phyloP scores from a whole-genome alignment of 2,888 invertebrate genomes.

The Entomobrya multifasciata region DNA sequence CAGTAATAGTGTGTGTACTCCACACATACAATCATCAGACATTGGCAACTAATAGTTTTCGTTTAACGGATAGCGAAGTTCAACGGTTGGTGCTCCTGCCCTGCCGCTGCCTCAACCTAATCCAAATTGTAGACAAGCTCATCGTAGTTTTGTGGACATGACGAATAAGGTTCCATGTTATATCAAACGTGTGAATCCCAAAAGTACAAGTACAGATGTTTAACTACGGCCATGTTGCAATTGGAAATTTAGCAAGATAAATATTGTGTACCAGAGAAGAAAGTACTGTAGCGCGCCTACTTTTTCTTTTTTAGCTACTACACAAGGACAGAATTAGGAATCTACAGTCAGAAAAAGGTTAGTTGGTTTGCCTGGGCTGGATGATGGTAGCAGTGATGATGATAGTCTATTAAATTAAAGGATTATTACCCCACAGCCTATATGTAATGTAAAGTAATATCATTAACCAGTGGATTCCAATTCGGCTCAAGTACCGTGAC shows the following conservation, averaged over 20 bases:
- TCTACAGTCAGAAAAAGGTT: slow-evolving; percentile 10
- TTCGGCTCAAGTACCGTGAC: slow-evolving; percentile 64
- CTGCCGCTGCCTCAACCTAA: slow-evolving; percentile 2
- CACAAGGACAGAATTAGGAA: not conserved
- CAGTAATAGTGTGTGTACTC: not conserved
- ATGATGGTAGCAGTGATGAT: slow-evolving; percentile 55
- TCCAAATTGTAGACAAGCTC: slow-evolving; percentile 11
- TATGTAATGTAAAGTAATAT: slow-evolving; percentile 62
- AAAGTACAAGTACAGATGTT: slow-evolving; percentile 47
- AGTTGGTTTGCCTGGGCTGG: not conserved
- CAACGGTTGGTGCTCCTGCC: no score
- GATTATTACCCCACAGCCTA: slow-evolving; percentile 63
- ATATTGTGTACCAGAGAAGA: no score
- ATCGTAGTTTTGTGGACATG: slow-evolving; percentile 4
- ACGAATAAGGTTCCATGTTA: slow-evolving; percentile 25
- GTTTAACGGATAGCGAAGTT: slow-evolving; percentile 32
- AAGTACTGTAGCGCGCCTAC: no score
- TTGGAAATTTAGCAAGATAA: slow-evolving; percentile 32
- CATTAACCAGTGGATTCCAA: slow-evolving; percentile 65
- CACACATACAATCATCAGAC: no score
- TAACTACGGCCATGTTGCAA: slow-evolving; percentile 40
- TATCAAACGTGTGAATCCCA: slow-evolving; percentile 42
- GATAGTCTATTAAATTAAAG: slow-evolving; percentile 73
- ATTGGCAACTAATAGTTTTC: not conserved
- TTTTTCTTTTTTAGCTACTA: no score